Evolutionary conservation across 2,888 invertebrate species (phyloP).

Genomic region (Onthophagus sagittarius): DNA sequence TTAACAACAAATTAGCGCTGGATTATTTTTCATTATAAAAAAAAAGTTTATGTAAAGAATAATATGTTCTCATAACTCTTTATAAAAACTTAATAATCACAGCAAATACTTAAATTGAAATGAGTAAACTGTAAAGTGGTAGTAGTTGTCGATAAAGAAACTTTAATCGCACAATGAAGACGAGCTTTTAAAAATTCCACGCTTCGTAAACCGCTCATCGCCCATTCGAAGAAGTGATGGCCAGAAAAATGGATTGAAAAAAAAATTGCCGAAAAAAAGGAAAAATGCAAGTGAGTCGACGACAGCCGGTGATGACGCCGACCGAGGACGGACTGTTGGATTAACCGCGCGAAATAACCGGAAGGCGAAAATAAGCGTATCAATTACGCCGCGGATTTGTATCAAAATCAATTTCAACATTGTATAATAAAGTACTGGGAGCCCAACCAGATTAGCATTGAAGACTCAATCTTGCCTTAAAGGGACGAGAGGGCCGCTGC

Average conservation of each 20-base stretch:
- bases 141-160: too few relatives aligned
- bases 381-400: not conserved
- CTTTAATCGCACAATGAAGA: not conserved
- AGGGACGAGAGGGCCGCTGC: not conserved
- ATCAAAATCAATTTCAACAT: not conserved
- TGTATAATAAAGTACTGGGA: not conserved
- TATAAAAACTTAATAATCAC: too few relatives aligned
- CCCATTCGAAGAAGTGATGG: not conserved
- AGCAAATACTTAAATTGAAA: not conserved
- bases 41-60: too few relatives aligned
- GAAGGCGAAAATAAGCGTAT: not conserved
- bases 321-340: not conserved
- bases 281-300: not conserved
- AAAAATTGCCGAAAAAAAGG: not conserved
- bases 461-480: not conserved
- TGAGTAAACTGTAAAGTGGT: too few relatives aligned
- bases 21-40: not conserved
- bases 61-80: too few relatives aligned
- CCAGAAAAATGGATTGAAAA: not conserved
- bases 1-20: not conserved
- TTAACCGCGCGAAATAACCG: not conserved
- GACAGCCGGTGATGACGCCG: too few relatives aligned
- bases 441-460: not conserved
- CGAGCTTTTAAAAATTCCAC: not conserved
- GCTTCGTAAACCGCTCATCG: not conserved